phyloP scores from a whole-genome alignment of 2,797 vertebrate genomes.

The Echeneis naucrates region DNA sequence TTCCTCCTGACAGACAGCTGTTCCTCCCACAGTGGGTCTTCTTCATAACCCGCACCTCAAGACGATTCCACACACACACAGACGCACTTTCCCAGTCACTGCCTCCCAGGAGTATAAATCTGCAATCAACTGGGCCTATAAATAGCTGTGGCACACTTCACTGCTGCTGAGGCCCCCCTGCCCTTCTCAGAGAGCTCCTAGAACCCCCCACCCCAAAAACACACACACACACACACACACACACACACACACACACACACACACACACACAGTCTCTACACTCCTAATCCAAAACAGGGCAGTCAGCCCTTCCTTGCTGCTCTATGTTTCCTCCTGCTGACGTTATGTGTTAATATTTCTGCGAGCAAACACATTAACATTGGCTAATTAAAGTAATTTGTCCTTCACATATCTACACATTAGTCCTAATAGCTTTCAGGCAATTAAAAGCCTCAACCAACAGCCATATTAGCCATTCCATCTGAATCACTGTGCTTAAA shows the following conservation, averaged over 20 bases:
- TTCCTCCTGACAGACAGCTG: slow-evolving; percentile 86
- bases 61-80: slow-evolving; percentile 34
- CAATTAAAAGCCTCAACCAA: slow-evolving; percentile 73
- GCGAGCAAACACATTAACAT: slow-evolving; percentile 75
- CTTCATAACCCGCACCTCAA: slow-evolving; percentile 70
- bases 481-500: slow-evolving; percentile 67
- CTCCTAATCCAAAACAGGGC: slow-evolving; percentile 56
- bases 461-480: slow-evolving; percentile 63
- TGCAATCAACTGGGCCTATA: slow-evolving; percentile 86
- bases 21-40: slow-evolving; percentile 77
- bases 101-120: slow-evolving; percentile 84
- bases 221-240: slow-evolving; percentile 32
- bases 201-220: slow-evolving; percentile 45
- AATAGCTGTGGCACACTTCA: slow-evolving; percentile 83
- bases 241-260: slow-evolving; percentile 15
- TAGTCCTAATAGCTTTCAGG: slow-evolving; percentile 75
- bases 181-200: slow-evolving; percentile 57
- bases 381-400: slow-evolving; percentile 80
- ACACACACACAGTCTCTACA: slow-evolving; percentile 30
- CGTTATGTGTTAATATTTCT: slow-evolving; percentile 65
- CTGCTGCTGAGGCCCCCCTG: slow-evolving; percentile 66
- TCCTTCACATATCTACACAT: slow-evolving; percentile 77
- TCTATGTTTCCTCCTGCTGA: slow-evolving; percentile 40
- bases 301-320: slow-evolving; percentile 43
- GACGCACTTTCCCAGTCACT: slow-evolving; percentile 53